Conservation (phyloP, 2,888 invertebrate species). For the Sinhomidia bicolor region DNA sequence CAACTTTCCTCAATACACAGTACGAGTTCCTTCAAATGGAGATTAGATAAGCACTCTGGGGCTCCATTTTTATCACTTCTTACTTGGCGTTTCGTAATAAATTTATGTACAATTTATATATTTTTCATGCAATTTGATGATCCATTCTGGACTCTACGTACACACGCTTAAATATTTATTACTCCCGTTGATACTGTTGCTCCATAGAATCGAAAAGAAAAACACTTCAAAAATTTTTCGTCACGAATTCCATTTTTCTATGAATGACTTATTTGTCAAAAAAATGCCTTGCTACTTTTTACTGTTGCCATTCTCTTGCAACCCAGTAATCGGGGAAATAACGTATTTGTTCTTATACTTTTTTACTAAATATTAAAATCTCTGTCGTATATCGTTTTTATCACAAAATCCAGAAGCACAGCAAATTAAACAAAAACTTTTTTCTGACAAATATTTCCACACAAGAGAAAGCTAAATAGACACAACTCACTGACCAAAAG, state of each 20-base stretch:
- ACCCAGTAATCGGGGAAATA: no score
- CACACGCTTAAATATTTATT: background rate
- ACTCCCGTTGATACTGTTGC: no score
- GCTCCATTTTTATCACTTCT: conserved; percentile 66
- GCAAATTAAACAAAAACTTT: no score
- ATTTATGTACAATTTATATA: conserved; percentile 9
- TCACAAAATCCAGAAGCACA: no score
- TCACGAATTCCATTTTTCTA: background rate
- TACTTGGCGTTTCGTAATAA: conserved; percentile 50
- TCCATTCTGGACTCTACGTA: background rate
- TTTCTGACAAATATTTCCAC: no score
- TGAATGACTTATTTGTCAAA: background rate
- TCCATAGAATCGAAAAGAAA: background rate
- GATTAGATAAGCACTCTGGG: conserved; percentile 72
- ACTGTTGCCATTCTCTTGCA: no score
- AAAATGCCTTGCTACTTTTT: background rate
- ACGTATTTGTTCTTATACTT: no score
- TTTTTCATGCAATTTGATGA: conserved; percentile 46
- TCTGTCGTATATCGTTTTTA: no score
- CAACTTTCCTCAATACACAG: conserved; percentile 34
- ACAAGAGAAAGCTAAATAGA: no score
- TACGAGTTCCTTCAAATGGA: conserved; percentile 60
- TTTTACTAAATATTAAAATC: no score
- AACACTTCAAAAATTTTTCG: background rate
- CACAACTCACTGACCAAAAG: no score